A percentile compares a stretch with the other conserved stretches of the same genome.
These are phyloP conservation scores for Ophion ventricosus DNA, from an alignment of 2,888 invertebrate genomes.

Conservation along the genomic window DNA sequence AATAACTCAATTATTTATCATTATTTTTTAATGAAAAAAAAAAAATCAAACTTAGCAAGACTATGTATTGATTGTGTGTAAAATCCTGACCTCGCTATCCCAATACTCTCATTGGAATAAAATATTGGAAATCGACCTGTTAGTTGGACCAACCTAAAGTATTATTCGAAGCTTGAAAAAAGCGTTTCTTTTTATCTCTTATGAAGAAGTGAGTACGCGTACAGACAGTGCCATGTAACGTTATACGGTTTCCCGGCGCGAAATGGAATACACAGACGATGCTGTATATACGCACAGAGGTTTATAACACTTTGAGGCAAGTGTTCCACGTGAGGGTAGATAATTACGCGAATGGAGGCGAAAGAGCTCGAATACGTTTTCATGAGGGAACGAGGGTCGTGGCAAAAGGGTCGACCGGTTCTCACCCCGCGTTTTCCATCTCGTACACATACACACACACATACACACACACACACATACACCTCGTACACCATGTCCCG, in stretches of 20 bases:
- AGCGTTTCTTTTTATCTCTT: not conserved
- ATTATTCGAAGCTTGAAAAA: not conserved
- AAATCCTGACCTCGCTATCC: not conserved
- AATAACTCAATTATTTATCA: not conserved
- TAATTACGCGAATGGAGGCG: conserved; percentile 28
- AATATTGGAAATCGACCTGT: too few relatives aligned
- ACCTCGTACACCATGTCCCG: not conserved
- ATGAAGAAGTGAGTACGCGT: not conserved
- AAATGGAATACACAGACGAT: not conserved
- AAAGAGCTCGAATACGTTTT: conserved; percentile 32
- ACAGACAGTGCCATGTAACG: conserved; percentile 1
- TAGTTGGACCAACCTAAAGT: not conserved
- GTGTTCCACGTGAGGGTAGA: conserved; percentile 14
- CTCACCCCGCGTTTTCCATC: conserved; percentile 29
- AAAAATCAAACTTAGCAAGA: not conserved
- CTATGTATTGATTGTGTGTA: not conserved
- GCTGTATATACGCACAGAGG: conserved; percentile 4
- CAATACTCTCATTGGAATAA: too few relatives aligned
- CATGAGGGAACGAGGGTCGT: conserved; percentile 16
- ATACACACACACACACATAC: not conserved
- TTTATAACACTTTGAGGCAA: conserved; percentile 27
- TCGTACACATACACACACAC: not conserved
- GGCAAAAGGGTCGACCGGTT: conserved; percentile 48
- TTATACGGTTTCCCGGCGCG: conserved; percentile 20
- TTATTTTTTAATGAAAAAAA: not conserved